phyloP scores from a whole-genome alignment of 2,888 invertebrate genomes.

The Dynastes tityus region DNA sequence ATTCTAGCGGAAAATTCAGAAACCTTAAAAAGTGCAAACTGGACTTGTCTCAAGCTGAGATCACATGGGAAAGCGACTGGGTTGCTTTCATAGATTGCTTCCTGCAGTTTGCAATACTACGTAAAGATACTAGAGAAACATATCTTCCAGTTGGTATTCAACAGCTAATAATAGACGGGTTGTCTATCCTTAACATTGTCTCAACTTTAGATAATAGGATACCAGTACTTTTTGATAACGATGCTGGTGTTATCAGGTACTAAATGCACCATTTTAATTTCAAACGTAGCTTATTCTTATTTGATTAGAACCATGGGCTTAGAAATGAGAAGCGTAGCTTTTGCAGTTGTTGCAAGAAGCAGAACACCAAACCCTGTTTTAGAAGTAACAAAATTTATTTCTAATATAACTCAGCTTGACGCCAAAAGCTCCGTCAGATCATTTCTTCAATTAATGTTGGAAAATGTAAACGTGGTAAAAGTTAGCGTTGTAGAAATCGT shows the following conservation, averaged over 20 bases:
- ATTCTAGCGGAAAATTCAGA: slow-evolving; percentile 59
- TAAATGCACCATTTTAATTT: too few relatives aligned
- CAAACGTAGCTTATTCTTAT: too few relatives aligned
- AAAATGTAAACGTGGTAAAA: slow-evolving; percentile 79
- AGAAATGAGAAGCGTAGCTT: slow-evolving; percentile 83
- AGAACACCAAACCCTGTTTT: slow-evolving; percentile 80
- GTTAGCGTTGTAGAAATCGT: slow-evolving; percentile 74
- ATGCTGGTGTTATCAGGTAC: too few relatives aligned
- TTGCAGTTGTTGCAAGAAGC: slow-evolving; percentile 81
- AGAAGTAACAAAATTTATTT: too few relatives aligned
- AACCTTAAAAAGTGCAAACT: slow-evolving; percentile 56
- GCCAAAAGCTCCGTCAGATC: slow-evolving; percentile 71
- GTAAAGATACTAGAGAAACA: slow-evolving; percentile 78
- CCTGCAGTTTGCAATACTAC: slow-evolving; percentile 86
- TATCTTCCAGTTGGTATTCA: slow-evolving; percentile 76
- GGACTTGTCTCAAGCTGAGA: slow-evolving; percentile 69
- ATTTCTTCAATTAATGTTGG: slow-evolving; percentile 81
- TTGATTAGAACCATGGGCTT: slow-evolving; percentile 79
- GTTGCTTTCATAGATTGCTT: slow-evolving; percentile 91
- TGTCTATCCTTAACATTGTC: slow-evolving; percentile 50
- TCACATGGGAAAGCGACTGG: slow-evolving; percentile 88
- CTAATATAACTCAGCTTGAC: too few relatives aligned
- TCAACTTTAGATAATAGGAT: slow-evolving; percentile 58
- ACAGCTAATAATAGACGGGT: slow-evolving; percentile 53
- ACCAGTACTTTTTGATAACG: slow-evolving; percentile 60